These are phyloP conservation scores for Paradisaea rubra DNA, from an alignment of 2,113 vertebrate species.

Conservation along the genomic window DNA sequence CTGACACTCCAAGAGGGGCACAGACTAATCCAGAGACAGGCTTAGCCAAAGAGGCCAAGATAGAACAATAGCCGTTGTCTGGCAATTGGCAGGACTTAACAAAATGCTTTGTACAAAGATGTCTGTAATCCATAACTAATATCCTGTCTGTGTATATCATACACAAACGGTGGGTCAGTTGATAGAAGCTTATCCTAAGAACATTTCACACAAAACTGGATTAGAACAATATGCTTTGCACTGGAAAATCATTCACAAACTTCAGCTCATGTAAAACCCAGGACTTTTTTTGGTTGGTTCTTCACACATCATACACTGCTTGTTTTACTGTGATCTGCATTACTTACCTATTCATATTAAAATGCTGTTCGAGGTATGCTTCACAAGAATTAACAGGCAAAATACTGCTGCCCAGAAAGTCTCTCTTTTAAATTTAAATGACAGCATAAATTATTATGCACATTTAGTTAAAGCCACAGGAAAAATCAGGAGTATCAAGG, in stretches of 20 bases:
- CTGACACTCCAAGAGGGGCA: background rate
- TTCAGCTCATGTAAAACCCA: background rate
- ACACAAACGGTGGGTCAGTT: conserved; percentile 19
- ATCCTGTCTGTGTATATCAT: conserved; percentile 1
- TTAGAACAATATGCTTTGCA: conserved; percentile 24
- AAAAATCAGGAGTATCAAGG: background rate
- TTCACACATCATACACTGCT: background rate
- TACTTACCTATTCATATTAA: conserved; percentile 18
- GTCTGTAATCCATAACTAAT: conserved; percentile 58
- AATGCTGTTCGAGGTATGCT: background rate
- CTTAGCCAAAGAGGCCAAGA: background rate
- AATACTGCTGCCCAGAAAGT: background rate
- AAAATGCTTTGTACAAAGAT: conserved; percentile 8
- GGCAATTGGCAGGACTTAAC: conserved; percentile 13
- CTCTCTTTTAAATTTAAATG: conserved; percentile 35
- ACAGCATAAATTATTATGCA: conserved; percentile 9
- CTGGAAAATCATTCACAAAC: conserved; percentile 41
- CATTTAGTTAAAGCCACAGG: background rate
- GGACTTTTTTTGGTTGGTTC: background rate
- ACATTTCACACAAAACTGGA: conserved; percentile 59
- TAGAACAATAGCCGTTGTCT: background rate
- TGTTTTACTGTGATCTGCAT: conserved; percentile 2
- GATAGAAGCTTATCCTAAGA: conserved; percentile 53
- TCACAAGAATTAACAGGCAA: conserved; percentile 11
- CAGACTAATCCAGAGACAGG: background rate